phyloP scores from a whole-genome alignment of 2,113 vertebrate species.

The Corythaixoides concolor region DNA sequence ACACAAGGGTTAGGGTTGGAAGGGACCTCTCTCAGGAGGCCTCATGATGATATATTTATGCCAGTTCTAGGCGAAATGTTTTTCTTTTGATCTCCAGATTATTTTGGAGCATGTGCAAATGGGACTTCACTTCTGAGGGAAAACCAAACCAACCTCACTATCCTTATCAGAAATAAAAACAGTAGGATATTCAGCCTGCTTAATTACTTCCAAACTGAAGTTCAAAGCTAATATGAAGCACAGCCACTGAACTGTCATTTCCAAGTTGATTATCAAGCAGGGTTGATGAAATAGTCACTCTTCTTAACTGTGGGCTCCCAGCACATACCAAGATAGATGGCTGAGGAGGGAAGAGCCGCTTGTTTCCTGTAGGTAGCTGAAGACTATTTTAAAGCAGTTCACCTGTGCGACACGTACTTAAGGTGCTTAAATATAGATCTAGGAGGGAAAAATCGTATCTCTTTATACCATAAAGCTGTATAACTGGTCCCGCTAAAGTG shows the following conservation, averaged over 20 bases:
- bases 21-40: no score
- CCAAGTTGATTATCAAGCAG: not conserved
- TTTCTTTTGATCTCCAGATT: not conserved
- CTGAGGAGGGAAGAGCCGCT: not conserved
- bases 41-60: not conserved
- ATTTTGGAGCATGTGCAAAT: not conserved
- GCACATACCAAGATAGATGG: not conserved
- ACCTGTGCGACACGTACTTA: not conserved
- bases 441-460: not conserved
- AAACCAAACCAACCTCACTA: not conserved
- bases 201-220: not conserved
- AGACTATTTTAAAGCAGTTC: not conserved
- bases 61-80: not conserved
- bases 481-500: not conserved
- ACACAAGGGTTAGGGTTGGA: no score
- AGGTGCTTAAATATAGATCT: not conserved
- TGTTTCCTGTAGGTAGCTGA: not conserved
- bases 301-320: not conserved
- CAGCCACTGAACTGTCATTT: not conserved
- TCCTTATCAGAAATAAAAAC: not conserved
- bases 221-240: not conserved
- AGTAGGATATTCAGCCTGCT: not conserved
- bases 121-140: not conserved
- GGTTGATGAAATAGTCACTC: not conserved
- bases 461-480: not conserved